Percentiles rank a stretch among this genome's conserved stretches.
Conservation (phyloP, 2,797 vertebrate genomes). For the Scolopax bukidnonensis region DNA sequence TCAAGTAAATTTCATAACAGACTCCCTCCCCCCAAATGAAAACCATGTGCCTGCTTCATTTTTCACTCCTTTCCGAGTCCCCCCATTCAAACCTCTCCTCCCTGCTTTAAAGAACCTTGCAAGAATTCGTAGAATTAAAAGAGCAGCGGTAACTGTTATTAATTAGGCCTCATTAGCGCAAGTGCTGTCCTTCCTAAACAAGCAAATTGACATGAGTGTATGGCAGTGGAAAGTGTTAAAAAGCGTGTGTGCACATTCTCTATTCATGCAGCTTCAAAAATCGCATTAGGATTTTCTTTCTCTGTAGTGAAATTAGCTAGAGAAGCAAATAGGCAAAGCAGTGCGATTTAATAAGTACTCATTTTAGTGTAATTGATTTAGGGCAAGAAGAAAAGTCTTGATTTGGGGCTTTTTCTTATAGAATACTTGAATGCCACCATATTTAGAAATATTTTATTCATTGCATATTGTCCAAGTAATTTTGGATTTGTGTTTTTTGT, state of each 20-base stretch:
- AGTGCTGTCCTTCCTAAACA: slow-evolving; percentile 26
- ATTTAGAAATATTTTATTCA: background rate
- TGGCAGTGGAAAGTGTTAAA: background rate
- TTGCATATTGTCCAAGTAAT: background rate
- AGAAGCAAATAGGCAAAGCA: background rate
- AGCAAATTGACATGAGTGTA: background rate
- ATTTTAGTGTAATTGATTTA: background rate
- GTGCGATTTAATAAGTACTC: background rate
- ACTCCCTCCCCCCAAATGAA: slow-evolving; percentile 64
- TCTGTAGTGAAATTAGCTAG: background rate
- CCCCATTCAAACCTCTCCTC: slow-evolving; percentile 23
- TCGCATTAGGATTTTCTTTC: background rate
- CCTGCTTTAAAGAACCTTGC: slow-evolving; percentile 50
- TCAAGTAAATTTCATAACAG: slow-evolving; percentile 66
- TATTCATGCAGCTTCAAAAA: background rate
- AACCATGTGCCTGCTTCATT: slow-evolving; percentile 74
- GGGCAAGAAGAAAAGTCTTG: background rate
- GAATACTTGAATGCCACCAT: background rate
- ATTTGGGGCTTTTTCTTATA: background rate
- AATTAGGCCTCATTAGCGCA: slow-evolving; percentile 46
- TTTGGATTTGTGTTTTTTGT: background rate
- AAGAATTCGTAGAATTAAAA: slow-evolving; percentile 24
- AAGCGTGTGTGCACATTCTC: background rate
- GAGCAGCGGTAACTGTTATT: slow-evolving; percentile 21
- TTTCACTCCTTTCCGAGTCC: slow-evolving; percentile 32